These are phyloP conservation scores for Maccullochella peelii DNA, from an alignment of 2,113 vertebrate species.

Conservation along the genomic window DNA sequence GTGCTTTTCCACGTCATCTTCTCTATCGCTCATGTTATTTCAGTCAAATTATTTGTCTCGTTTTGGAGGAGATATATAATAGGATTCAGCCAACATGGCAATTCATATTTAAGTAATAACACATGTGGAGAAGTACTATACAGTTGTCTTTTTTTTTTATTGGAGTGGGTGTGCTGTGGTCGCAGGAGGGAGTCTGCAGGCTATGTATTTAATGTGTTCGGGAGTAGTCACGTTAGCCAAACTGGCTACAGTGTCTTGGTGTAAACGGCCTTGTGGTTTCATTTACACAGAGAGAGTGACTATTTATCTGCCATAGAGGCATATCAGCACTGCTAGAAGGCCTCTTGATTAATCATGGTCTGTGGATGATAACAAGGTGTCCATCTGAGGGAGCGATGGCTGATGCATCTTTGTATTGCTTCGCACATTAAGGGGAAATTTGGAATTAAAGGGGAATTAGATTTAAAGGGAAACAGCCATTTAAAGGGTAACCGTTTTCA, in stretches of 20 bases:
- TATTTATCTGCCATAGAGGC: conserved; percentile 28
- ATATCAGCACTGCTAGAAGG: conserved; percentile 25
- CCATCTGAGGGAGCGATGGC: not conserved
- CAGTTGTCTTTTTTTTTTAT: conserved; percentile 22
- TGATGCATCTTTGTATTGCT: conserved; percentile 4
- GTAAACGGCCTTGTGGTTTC: conserved; percentile 50
- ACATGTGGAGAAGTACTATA: conserved; percentile 46
- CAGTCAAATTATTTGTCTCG: not conserved
- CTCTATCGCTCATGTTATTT: conserved; percentile 8
- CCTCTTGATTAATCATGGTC: conserved; percentile 8
- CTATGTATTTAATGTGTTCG: conserved; percentile 33
- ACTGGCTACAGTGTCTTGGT: conserved; percentile 21
- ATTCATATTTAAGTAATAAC: conserved; percentile 39
- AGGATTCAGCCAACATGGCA: conserved; percentile 17
- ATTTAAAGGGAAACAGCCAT: not conserved
- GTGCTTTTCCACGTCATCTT: conserved; percentile 2
- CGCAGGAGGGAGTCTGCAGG: conserved; percentile 39
- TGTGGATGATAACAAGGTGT: conserved; percentile 42
- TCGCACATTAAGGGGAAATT: not conserved
- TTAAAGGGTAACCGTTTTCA: not conserved
- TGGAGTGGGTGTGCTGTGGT: conserved; percentile 45
- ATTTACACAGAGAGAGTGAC: conserved; percentile 38
- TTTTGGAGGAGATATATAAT: conserved; percentile 1
- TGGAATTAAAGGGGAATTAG: not conserved
- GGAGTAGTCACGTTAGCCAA: conserved; percentile 33